A percentile compares a stretch with the other conserved stretches of the same genome.
Conservation (phyloP, 2,113 vertebrate species). For the Chaetops frenatus region DNA sequence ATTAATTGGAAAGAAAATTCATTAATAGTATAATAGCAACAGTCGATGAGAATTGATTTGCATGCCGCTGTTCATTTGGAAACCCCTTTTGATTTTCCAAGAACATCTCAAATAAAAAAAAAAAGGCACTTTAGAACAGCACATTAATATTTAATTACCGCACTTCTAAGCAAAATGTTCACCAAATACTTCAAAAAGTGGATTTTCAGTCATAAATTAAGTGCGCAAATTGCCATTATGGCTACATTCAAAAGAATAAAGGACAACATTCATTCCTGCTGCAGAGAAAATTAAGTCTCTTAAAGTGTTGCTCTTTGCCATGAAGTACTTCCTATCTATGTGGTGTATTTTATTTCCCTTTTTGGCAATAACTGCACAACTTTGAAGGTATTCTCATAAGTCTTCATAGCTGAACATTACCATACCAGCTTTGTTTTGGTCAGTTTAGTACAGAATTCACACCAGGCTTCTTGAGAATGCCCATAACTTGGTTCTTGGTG, state of each 20-base stretch:
- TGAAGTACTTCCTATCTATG: not conserved
- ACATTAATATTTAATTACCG: slow-evolving; percentile 34
- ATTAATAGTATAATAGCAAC: slow-evolving; percentile 23
- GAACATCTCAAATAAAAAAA: not conserved
- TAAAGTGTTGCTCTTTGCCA: slow-evolving; percentile 31
- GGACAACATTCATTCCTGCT: slow-evolving; percentile 26
- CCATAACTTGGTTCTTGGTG: accelerated
- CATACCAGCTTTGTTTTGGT: not conserved
- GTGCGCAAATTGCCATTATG: not conserved
- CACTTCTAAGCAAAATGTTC: slow-evolving; percentile 17
- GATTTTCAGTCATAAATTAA: slow-evolving; percentile 31
- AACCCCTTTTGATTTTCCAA: slow-evolving; percentile 25
- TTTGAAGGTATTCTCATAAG: not conserved
- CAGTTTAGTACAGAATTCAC: not conserved
- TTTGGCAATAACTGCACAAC: not conserved
- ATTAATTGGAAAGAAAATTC: slow-evolving; percentile 17
- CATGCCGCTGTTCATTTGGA: not conserved
- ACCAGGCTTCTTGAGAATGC: not conserved
- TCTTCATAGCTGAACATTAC: not conserved
- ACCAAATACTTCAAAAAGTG: slow-evolving; percentile 23
- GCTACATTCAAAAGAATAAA: slow-evolving; percentile 40
- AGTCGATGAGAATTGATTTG: slow-evolving; percentile 8
- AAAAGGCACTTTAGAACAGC: not conserved
- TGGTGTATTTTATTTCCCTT: not conserved
- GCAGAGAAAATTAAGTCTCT: slow-evolving; percentile 48